A percentile compares a stretch with the other conserved stretches of the same genome.
These are phyloP conservation scores for Albula glossodonta DNA, from an alignment of 2,113 vertebrate species.

Conservation along the genomic window DNA sequence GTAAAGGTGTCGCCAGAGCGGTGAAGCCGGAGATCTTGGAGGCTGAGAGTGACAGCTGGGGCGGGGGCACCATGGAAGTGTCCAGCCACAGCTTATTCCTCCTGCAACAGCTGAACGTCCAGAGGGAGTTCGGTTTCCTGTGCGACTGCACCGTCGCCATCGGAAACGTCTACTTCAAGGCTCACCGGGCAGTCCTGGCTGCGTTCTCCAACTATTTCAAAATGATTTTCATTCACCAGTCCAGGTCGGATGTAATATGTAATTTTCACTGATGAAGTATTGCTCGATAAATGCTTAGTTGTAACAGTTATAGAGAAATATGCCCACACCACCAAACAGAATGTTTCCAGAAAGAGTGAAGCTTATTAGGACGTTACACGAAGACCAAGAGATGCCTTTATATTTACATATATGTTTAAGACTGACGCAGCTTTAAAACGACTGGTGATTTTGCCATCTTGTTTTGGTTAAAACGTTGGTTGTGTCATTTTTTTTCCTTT, in stretches of 20 bases:
- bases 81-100: conserved; percentile 89
- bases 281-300: background rate
- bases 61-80: conserved; percentile 77
- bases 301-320: background rate
- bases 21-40: conserved; percentile 5
- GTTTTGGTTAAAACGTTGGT: too few relatives aligned
- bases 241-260: conserved; percentile 73
- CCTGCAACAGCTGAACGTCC: conserved; percentile 95
- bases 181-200: conserved; percentile 92
- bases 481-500: too few relatives aligned
- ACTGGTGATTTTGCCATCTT: too few relatives aligned
- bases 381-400: too few relatives aligned
- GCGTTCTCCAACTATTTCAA: conserved; percentile 99
- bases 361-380: too few relatives aligned
- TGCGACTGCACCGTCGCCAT: conserved; percentile 98
- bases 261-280: background rate
- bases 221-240: conserved; percentile 99
- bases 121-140: conserved; percentile 95
- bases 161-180: conserved; percentile 97
- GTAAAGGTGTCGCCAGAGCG: conserved; percentile 15
- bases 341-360: too few relatives aligned
- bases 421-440: too few relatives aligned
- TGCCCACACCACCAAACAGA: too few relatives aligned
- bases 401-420: too few relatives aligned
- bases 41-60: conserved; percentile 36